Conservation (phyloP, 2,888 invertebrate genomes). For the Poecilus cupreus region DNA sequence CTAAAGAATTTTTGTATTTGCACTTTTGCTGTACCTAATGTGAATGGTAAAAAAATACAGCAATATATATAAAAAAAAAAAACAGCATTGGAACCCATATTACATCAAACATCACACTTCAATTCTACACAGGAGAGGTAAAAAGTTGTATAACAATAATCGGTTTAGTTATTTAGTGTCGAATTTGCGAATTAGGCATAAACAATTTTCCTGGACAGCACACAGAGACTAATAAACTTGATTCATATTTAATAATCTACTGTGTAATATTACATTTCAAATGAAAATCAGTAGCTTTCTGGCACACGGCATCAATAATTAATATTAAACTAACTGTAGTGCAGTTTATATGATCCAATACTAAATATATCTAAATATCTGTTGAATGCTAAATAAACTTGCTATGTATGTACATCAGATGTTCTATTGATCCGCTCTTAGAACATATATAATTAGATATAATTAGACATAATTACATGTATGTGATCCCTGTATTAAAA, state of each 20-base stretch:
- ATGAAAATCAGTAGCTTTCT: background rate
- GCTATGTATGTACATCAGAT: background rate
- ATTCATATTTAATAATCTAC: conserved; percentile 12
- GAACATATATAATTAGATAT: conserved; percentile 23
- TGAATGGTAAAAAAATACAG: too few species aligned
- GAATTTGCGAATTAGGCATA: too few species aligned
- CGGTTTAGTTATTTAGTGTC: too few species aligned
- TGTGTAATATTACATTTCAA: background rate
- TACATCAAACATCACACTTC: too few species aligned
- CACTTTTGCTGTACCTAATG: too few species aligned
- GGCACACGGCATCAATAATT: conserved; percentile 8
- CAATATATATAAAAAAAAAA: too few species aligned
- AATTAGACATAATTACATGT: conserved; percentile 13
- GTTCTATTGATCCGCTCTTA: conserved; percentile 22
- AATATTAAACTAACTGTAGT: conserved; percentile 23
- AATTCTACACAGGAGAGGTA: too few species aligned
- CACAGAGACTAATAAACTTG: too few species aligned
- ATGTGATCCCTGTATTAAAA: conserved; percentile 29
- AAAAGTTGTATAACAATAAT: too few species aligned
- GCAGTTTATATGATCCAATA: background rate
- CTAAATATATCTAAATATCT: background rate
- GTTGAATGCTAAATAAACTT: background rate
- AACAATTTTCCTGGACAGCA: too few species aligned
- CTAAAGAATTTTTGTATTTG: too few species aligned
- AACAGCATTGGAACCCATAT: too few species aligned